Conservation (phyloP, 2,113 vertebrate species). For the Rhombomys opimus region DNA sequence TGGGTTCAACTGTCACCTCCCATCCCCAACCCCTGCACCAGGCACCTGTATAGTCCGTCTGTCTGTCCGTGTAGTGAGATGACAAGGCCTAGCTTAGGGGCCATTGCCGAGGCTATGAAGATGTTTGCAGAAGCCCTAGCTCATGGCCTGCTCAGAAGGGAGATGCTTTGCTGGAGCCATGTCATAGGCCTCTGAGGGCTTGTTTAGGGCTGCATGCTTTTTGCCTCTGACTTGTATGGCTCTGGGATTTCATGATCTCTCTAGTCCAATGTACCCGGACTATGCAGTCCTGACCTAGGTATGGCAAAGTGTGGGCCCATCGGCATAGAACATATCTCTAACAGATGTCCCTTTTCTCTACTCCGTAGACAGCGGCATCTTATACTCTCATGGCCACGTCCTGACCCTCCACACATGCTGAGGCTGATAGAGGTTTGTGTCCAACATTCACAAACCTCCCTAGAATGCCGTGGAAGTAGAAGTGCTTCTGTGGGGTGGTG, state of each 20-base stretch:
- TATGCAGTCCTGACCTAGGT: background rate
- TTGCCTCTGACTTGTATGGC: background rate
- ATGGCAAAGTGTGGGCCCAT: background rate
- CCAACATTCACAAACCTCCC: conserved; percentile 39
- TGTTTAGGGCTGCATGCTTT: background rate
- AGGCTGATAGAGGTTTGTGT: conserved; percentile 34
- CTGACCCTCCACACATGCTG: background rate
- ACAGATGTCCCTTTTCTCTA: background rate
- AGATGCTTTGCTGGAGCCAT: background rate
- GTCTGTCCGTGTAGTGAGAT: background rate
- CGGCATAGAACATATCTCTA: background rate
- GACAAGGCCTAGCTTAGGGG: background rate
- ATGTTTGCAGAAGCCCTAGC: too few species aligned
- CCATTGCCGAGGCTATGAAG: background rate
- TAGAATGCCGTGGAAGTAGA: background rate
- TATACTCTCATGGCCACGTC: background rate
- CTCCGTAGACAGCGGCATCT: background rate
- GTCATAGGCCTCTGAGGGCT: background rate
- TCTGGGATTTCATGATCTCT: background rate
- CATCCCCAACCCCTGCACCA: accelerated
- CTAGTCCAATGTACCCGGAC: background rate
- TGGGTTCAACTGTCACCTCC: background rate
- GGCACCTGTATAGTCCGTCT: background rate
- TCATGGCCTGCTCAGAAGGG: background rate
- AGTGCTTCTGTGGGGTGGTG: background rate